Conservation (phyloP, 1,140 invertebrate genomes). For the Streblospio benedicti region DNA sequence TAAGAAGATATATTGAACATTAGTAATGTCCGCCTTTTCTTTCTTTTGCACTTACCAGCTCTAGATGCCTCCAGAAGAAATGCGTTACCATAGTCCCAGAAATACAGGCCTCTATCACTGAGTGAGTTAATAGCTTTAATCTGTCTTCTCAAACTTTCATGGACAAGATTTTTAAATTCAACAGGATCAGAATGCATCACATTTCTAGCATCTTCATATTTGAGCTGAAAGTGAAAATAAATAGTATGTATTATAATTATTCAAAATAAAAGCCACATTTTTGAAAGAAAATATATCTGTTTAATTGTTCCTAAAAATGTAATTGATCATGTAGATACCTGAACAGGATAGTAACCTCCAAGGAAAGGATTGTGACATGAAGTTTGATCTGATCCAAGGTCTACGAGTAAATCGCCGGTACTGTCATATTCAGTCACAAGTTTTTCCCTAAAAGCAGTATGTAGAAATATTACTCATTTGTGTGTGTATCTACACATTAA, state of each 20-base stretch:
- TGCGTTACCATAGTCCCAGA: slow-evolving; percentile 66
- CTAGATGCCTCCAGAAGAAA: slow-evolving; percentile 59
- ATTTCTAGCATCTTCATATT: slow-evolving; percentile 47
- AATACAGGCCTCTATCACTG: slow-evolving; percentile 53
- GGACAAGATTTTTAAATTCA: slow-evolving; percentile 53
- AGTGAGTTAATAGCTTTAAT: slow-evolving; percentile 57
- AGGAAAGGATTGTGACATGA: slow-evolving; percentile 61
- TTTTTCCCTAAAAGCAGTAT: slow-evolving; percentile 53
- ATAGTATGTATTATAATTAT: not conserved
- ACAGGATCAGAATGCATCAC: slow-evolving; percentile 52
- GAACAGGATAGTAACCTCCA: slow-evolving; percentile 61
- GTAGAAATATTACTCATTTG: too few species aligned
- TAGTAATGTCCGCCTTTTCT: too few species aligned
- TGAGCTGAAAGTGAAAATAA: slow-evolving; percentile 30
- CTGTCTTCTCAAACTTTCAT: slow-evolving; percentile 57
- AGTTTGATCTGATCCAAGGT: slow-evolving; percentile 63
- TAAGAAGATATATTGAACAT: too few species aligned
- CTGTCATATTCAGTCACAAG: slow-evolving; percentile 51
- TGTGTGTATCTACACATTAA: too few species aligned
- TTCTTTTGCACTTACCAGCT: slow-evolving; percentile 53
- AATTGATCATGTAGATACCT: slow-evolving; percentile 33
- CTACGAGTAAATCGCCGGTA: slow-evolving; percentile 55
- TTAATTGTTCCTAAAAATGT: not conserved
- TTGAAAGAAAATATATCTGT: not conserved
- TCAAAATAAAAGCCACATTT: not conserved